A percentile compares a stretch with the other conserved stretches of the same genome.
Conservation (phyloP, 2,113 vertebrate species). For the Rhinopithecus roxellana region DNA sequence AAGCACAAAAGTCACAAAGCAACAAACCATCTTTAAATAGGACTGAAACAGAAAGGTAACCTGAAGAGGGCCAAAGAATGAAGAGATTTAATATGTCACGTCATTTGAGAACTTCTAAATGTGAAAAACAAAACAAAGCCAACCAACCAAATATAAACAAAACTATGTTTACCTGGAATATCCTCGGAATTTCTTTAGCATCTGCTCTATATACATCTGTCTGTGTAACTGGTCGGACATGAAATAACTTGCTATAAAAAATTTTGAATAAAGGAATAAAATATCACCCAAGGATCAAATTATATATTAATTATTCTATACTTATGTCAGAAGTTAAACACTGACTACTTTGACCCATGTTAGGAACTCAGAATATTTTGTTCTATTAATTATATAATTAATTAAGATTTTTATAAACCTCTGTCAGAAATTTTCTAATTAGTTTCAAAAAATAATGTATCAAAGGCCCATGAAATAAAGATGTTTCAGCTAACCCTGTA, state of each 20-base stretch:
- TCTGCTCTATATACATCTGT: conserved; percentile 98
- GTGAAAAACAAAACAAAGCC: neutral
- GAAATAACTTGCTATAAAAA: conserved; percentile 94
- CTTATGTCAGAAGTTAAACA: conserved; percentile 26
- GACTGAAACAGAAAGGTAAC: neutral
- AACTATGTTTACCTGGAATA: conserved; percentile 93
- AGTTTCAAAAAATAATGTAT: conserved; percentile 35
- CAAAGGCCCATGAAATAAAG: conserved; percentile 20
- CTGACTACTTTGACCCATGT: neutral
- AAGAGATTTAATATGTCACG: neutral
- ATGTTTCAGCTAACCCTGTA: neutral
- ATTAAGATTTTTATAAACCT: conserved; percentile 28
- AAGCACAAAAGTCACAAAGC: neutral
- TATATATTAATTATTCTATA: neutral
- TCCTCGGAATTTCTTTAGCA: conserved; percentile 98
- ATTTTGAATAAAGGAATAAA: conserved; percentile 68
- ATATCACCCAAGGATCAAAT: conserved; percentile 55
- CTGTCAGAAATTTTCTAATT: conserved; percentile 15
- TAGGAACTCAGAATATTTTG: neutral
- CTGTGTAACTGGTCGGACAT: conserved; percentile 97
- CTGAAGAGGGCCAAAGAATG: neutral
- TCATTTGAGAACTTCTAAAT: neutral
- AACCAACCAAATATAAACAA: neutral
- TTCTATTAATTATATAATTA: neutral
- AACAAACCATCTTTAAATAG: neutral